A percentile compares a stretch with the other conserved stretches of the same genome.
phyloP scores from a whole-genome alignment of 2,113 vertebrate genomes.

The Poecilia latipinna region DNA sequence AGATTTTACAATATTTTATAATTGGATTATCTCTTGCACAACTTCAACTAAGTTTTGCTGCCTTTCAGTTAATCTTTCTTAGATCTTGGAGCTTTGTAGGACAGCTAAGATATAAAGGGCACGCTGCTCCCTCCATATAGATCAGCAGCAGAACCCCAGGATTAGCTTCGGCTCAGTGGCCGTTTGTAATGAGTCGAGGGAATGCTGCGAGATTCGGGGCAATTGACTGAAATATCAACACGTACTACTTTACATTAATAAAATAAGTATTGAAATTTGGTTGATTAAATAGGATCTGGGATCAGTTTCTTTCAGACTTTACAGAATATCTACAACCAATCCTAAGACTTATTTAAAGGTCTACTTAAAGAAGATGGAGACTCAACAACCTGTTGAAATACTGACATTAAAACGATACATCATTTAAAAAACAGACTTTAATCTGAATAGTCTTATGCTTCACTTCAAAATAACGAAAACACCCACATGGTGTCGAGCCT shows the following conservation, averaged over 20 bases:
- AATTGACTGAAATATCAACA: not conserved
- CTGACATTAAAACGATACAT: not conserved
- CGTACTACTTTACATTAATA: not conserved
- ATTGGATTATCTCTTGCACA: not conserved
- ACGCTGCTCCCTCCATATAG: not conserved
- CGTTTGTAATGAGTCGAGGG: not conserved
- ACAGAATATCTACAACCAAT: not conserved
- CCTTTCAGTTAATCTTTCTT: not conserved
- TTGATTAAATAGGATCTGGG: not conserved
- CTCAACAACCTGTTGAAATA: not conserved
- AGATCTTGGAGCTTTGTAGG: not conserved
- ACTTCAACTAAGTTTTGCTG: not conserved
- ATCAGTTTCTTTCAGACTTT: not conserved
- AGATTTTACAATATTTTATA: not conserved
- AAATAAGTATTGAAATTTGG: not conserved
- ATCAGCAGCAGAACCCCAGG: not conserved
- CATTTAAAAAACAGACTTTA: not conserved
- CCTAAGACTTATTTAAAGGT: not conserved
- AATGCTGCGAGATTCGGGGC: not conserved
- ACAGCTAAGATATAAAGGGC: not conserved
- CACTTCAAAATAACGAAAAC: not conserved
- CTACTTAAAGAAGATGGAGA: not conserved
- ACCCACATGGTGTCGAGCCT: too few relatives aligned
- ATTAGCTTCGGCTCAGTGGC: not conserved
- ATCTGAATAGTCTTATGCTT: not conserved